These are phyloP conservation scores for Carcinoscorpius rotundicauda DNA, from an alignment of 1,140 invertebrate species.

Conservation along the genomic window DNA sequence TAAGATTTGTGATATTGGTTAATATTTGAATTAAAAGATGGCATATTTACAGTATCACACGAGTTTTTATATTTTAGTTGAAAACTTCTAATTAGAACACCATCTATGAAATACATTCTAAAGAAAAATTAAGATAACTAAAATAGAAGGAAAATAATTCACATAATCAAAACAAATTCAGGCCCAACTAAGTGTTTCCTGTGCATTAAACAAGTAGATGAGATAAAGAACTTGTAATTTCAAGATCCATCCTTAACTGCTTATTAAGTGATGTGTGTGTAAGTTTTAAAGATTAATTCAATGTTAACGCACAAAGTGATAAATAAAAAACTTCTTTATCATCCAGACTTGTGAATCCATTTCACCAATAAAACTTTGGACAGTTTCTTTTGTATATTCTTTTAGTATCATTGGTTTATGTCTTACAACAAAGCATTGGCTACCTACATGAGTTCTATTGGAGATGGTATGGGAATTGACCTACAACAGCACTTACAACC, in stretches of 20 bases:
- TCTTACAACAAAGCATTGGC: slow-evolving; percentile 76
- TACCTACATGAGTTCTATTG: slow-evolving; percentile 76
- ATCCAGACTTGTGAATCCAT: slow-evolving; percentile 8
- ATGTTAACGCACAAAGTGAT: too few species aligned
- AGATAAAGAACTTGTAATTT: slow-evolving; percentile 4
- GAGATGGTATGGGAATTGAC: slow-evolving; percentile 59
- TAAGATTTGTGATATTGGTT: too few species aligned
- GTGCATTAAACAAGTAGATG: too few species aligned
- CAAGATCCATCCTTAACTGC: neutral
- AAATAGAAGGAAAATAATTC: too few species aligned
- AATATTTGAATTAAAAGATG: too few species aligned
- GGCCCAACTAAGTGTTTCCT: too few species aligned
- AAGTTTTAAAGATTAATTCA: slow-evolving; percentile 1
- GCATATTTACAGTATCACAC: too few species aligned
- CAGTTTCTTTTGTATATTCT: slow-evolving; percentile 12
- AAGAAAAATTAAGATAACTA: too few species aligned
- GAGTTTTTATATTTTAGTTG: too few species aligned
- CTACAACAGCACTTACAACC: slow-evolving; percentile 77
- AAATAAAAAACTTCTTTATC: neutral
- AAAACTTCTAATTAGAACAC: too few species aligned
- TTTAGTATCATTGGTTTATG: slow-evolving; percentile 63
- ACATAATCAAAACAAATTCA: too few species aligned
- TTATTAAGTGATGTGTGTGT: neutral
- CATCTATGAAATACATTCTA: too few species aligned
- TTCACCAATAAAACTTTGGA: slow-evolving; percentile 10